Evolutionary conservation across 2,113 vertebrate species (phyloP).

Genomic region (Poeciliopsis retropinna): DNA sequence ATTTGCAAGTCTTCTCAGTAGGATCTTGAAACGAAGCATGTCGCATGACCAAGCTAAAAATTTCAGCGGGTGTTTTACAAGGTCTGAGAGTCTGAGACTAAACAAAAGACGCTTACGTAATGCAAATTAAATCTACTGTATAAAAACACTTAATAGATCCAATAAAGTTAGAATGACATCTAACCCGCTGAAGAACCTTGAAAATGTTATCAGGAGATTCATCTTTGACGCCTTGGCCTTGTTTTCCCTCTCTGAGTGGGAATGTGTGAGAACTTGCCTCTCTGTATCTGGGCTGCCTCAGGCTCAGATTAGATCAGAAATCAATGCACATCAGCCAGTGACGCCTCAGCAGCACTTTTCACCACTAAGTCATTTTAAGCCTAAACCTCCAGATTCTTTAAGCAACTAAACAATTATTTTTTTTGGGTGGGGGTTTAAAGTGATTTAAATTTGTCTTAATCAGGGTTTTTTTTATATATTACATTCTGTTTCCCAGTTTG

Average conservation of each 20-base stretch:
- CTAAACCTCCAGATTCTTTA: conserved; percentile 33
- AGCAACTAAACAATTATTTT: conserved; percentile 20
- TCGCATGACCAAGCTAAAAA: conserved; percentile 14
- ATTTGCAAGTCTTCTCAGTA: conserved; percentile 24
- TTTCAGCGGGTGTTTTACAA: conserved; percentile 19
- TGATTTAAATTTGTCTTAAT: conserved; percentile 12
- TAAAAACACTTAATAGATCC: conserved; percentile 12
- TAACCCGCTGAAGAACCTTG: conserved; percentile 27
- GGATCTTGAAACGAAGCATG: conserved; percentile 27
- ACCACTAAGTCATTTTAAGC: conserved; percentile 35
- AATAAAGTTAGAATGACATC: conserved; percentile 23
- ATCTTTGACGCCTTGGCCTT: conserved; percentile 23
- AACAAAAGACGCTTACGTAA: conserved; percentile 4
- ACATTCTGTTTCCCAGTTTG: conserved; percentile 1
- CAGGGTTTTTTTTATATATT: not conserved
- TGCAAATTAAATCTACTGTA: conserved; percentile 5
- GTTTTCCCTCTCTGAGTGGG: conserved; percentile 31
- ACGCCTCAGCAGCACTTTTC: conserved; percentile 33
- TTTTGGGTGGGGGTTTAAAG: not conserved
- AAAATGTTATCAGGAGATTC: conserved; percentile 11
- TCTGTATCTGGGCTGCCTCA: conserved; percentile 27
- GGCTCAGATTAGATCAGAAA: conserved; percentile 61
- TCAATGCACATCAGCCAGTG: conserved; percentile 49
- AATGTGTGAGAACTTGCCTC: conserved; percentile 36
- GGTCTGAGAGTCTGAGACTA: conserved; percentile 3